These are phyloP conservation scores for Drosophila littoralis DNA, from an alignment of 1,140 invertebrate genomes.

Conservation along the genomic window DNA sequence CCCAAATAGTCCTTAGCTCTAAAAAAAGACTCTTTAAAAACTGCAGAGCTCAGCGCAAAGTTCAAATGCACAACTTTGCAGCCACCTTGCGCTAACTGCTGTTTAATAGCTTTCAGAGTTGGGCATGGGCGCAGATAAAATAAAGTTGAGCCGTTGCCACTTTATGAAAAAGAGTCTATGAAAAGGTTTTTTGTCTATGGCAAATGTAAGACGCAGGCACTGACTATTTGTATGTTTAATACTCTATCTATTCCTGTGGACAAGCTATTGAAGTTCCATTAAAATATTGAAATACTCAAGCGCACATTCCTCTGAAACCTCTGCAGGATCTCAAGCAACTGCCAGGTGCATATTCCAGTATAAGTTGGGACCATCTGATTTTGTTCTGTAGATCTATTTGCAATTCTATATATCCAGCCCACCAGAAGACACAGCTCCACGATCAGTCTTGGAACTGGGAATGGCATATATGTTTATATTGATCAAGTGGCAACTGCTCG, in stretches of 20 bases:
- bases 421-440: too few relatives aligned
- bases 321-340: too few relatives aligned
- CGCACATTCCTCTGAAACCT: too few relatives aligned
- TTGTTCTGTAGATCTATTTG: too few relatives aligned
- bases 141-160: neutral
- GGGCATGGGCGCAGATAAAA: neutral
- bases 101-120: constrained; percentile 1
- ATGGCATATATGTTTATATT: too few relatives aligned
- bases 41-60: neutral
- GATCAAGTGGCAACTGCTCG: constrained; percentile 5
- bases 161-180: constrained; percentile 1
- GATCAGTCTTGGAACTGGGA: too few relatives aligned
- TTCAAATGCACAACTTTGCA: constrained; percentile 4
- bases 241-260: too few relatives aligned
- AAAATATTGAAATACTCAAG: too few relatives aligned
- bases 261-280: too few relatives aligned
- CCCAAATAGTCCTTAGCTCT: neutral
- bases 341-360: too few relatives aligned
- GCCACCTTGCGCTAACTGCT: neutral
- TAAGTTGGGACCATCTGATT: too few relatives aligned
- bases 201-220: neutral
- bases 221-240: neutral
- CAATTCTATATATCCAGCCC: too few relatives aligned
- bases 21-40: neutral
- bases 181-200: neutral